Percentiles rank a stretch among this genome's conserved stretches.
phyloP scores from a whole-genome alignment of 2,888 invertebrate species.

The Tachina fera region DNA sequence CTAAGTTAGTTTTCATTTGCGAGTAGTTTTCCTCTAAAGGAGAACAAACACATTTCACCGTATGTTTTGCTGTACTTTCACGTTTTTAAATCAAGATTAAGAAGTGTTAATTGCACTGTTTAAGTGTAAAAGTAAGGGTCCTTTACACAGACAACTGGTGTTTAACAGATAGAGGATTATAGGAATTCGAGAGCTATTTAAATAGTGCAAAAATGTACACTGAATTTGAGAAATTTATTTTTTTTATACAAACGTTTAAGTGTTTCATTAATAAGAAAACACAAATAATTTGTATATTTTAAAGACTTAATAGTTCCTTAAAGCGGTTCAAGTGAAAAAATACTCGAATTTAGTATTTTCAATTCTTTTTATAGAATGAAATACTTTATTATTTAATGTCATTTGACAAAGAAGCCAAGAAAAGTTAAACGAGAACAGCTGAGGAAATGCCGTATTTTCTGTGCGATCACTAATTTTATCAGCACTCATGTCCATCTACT shows the following conservation, averaged over 20 bases:
- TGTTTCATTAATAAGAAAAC: neutral
- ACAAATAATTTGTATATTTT: no score
- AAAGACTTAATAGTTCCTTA: no score
- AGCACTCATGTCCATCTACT: no score
- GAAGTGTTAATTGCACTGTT: slow-evolving; percentile 50
- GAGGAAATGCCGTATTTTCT: no score
- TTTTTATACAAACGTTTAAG: neutral
- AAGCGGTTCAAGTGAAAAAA: no score
- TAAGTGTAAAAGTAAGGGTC: neutral
- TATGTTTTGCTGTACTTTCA: slow-evolving; percentile 26
- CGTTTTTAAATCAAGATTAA: slow-evolving; percentile 41
- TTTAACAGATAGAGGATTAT: slow-evolving; percentile 30
- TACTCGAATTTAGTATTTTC: no score
- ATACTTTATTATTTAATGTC: no score
- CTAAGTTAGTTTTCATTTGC: slow-evolving; percentile 60
- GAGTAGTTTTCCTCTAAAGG: slow-evolving; percentile 1
- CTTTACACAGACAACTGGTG: slow-evolving; percentile 5
- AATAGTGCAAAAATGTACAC: slow-evolving; percentile 27
- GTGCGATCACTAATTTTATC: no score
- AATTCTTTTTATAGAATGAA: no score
- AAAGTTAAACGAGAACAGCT: no score
- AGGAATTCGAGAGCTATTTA: neutral
- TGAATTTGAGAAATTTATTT: neutral
- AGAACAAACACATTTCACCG: slow-evolving; percentile 2
- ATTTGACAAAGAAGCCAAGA: no score